Evolutionary conservation across 2,797 vertebrate species (phyloP), one percentile per base, ranked within the genome.

Genomic region (Channa striata): DNA sequence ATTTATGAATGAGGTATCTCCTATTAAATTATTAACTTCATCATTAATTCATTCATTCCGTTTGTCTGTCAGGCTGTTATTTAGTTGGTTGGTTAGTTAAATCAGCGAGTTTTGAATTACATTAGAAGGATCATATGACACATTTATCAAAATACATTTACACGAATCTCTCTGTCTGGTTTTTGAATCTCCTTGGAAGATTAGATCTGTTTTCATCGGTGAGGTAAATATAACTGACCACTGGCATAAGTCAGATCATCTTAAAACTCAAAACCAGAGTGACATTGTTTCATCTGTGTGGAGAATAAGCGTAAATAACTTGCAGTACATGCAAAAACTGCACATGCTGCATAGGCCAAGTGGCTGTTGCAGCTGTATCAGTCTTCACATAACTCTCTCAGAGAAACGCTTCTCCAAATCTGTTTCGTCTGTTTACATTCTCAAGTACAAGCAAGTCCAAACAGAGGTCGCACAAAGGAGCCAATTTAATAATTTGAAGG

Each of bases 1-100:
- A 80, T 84, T 53, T 63, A 76, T 81, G 47, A 74, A 77, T 79
- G 46, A 86, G 39, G 37, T 48, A 46, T 17, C 16, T 73, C 42
- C 46, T 62, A 49, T 57, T 72, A 13, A 75, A 83, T 85, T 59
- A 68, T 83, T 76, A 30, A 33, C 64, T 37, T 19, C 6, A 17
- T 12, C 10, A 16, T 40, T 59, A 10, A 52, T 54, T 40, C 11
- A 10, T 50, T 42, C 9, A 16, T 47, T 46, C n/a, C 46, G 2
- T 20, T 10, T 17, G 39, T 21, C 17, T 10, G 11, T 25, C 6
- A 33, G 39, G 16, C 17, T 10, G n/a, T 21, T 21, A 37, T 13
- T 19, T 47, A 11, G 48, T 33, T 11, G n/a, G 4, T 50, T 23
- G 50, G 36, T 34, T 48, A 11, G 5, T n/a, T 54, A 43, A 43